Evolutionary conservation across 2,888 invertebrate genomes (phyloP).

Genomic region (Ametastegia equiseti): DNA sequence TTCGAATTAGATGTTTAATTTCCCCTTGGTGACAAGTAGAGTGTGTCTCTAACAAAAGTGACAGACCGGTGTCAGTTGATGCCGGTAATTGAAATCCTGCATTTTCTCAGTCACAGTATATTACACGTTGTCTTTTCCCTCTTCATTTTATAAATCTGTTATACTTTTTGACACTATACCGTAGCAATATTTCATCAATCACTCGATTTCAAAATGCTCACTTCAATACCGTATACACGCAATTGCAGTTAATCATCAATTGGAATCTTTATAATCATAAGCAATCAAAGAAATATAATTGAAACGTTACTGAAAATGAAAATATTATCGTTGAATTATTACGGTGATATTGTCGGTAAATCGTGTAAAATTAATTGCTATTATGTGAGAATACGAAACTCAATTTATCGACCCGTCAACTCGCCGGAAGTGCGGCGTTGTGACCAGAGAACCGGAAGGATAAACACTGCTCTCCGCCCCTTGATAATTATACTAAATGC

Average conservation of each 20-base stretch:
- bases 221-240: no score
- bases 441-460: conserved; percentile 42
- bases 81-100: conserved; percentile 20
- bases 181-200: no score
- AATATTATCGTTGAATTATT: neutral
- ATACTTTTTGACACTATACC: no score
- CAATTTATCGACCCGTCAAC: conserved; percentile 39
- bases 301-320: neutral
- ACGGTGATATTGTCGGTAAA: neutral
- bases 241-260: no score
- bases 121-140: no score
- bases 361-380: neutral
- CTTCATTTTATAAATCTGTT: no score
- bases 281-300: neutral
- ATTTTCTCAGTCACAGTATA: neutral
- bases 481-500: conserved; percentile 25
- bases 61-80: conserved; percentile 7
- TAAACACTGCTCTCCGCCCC: conserved; percentile 33
- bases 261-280: no score
- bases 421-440: conserved; percentile 33
- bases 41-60: conserved; percentile 40
- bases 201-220: no score
- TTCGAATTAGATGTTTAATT: conserved; percentile 33
- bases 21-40: conserved; percentile 39
- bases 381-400: neutral